These are phyloP conservation scores for Plutella xylostella DNA, from an alignment of 2,888 invertebrate genomes.

Conservation along the genomic window DNA sequence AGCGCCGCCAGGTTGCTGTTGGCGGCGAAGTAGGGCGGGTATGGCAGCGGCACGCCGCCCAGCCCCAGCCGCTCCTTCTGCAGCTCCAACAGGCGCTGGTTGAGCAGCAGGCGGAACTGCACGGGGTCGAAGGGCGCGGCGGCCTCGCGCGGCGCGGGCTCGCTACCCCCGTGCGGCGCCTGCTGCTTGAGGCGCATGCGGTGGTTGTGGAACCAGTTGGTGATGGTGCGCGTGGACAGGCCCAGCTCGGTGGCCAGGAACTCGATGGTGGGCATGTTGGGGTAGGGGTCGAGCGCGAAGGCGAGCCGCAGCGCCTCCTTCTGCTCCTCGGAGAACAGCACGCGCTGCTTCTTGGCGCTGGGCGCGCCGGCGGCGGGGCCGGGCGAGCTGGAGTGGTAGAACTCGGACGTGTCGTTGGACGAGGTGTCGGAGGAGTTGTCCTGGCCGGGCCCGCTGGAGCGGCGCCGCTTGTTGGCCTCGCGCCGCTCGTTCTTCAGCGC, in stretches of 20 bases:
- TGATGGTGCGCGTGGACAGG: conserved; percentile 94
- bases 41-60: conserved; percentile 80
- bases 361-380: conserved; percentile 81
- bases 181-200: conserved; percentile 97
- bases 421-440: conserved; percentile 91
- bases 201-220: conserved; percentile 99
- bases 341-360: conserved; percentile 94
- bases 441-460: conserved; percentile 85
- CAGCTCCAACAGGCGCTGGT: conserved; percentile 88
- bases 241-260: conserved; percentile 92
- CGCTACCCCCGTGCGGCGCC: conserved; percentile 83
- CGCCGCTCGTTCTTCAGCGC: conserved; percentile 90
- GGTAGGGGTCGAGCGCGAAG: conserved; percentile 96
- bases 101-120: conserved; percentile 88
- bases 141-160: conserved; percentile 80
- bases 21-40: conserved; percentile 82
- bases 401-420: conserved; percentile 89
- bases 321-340: conserved; percentile 97
- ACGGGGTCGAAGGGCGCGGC: conserved; percentile 89
- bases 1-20: conserved; percentile 82
- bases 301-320: conserved; percentile 95
- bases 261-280: conserved; percentile 96
- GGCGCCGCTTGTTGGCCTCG: conserved; percentile 90
- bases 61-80: conserved; percentile 88
- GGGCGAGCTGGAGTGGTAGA: conserved; percentile 86